Percentiles rank a stretch among this genome's conserved stretches.
Evolutionary conservation across 2,797 vertebrate species (phyloP).

Genomic region (Phylloscopus collybita): DNA sequence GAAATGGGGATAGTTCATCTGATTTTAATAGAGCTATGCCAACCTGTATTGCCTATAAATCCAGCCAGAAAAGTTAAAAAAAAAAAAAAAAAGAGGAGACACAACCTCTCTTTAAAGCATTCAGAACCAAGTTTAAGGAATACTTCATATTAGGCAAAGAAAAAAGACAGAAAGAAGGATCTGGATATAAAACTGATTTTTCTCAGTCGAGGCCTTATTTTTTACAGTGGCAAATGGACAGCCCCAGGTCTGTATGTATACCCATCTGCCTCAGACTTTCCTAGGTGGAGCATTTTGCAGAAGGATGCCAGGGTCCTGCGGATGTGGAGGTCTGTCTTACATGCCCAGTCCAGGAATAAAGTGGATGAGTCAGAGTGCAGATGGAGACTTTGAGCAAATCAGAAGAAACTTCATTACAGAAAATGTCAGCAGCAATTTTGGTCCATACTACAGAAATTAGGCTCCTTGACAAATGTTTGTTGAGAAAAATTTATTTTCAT

Average conservation of each 20-base stretch:
- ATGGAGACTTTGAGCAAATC: background rate
- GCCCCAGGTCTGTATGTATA: background rate
- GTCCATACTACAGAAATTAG: background rate
- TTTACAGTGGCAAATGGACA: background rate
- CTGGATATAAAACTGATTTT: background rate
- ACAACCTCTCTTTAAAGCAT: background rate
- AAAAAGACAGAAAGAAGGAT: background rate
- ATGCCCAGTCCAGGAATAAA: background rate
- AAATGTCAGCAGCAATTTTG: conserved; percentile 48
- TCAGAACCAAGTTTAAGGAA: background rate
- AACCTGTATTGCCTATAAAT: background rate
- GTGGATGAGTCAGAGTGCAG: conserved; percentile 11
- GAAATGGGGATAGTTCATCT: background rate
- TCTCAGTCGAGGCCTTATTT: background rate
- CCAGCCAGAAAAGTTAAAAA: background rate
- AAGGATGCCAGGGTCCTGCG: background rate
- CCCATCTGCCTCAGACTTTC: background rate
- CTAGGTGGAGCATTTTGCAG: background rate
- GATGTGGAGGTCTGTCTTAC: background rate
- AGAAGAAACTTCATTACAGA: conserved; percentile 31
- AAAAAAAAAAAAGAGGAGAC: background rate
- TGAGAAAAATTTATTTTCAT: conserved; percentile 14
- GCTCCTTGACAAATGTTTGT: background rate
- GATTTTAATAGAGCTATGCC: background rate
- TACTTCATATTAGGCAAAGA: background rate